Evolutionary conservation across 2,888 invertebrate genomes (phyloP).

Genomic region (Drosophila diplacantha): DNA sequence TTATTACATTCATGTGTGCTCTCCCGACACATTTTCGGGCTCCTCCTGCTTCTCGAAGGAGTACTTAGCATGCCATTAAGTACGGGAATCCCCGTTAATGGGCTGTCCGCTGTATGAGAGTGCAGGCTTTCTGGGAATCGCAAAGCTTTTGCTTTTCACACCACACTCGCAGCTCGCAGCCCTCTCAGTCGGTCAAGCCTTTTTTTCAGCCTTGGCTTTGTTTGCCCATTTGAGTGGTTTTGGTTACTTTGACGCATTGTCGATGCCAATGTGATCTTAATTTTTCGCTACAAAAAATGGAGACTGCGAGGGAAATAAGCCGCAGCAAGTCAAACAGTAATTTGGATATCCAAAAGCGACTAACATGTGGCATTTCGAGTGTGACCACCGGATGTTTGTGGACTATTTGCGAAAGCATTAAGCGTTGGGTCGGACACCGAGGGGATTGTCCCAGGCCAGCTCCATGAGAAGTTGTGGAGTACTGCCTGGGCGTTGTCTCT

Average conservation of each 20-base stretch:
- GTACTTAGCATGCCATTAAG: slow-evolving; percentile 48
- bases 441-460: slow-evolving; percentile 15
- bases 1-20: too few species aligned
- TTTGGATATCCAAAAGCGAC: slow-evolving; percentile 64
- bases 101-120: slow-evolving; percentile 45
- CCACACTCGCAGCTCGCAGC: slow-evolving; percentile 15
- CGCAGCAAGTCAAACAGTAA: slow-evolving; percentile 23
- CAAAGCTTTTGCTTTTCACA: slow-evolving; percentile 57
- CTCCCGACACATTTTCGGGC: neutral
- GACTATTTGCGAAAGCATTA: slow-evolving; percentile 71
- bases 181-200: slow-evolving; percentile 53
- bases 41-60: neutral
- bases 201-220: slow-evolving; percentile 40
- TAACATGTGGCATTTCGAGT: slow-evolving; percentile 60
- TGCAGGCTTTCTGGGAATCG: slow-evolving; percentile 55
- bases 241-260: slow-evolving; percentile 60
- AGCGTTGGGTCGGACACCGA: neutral
- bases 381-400: slow-evolving; percentile 62
- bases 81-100: slow-evolving; percentile 54
- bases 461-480: slow-evolving; percentile 38
- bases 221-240: slow-evolving; percentile 65
- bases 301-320: slow-evolving; percentile 18
- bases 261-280: slow-evolving; percentile 49
- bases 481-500: slow-evolving; percentile 22
- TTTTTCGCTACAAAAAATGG: slow-evolving; percentile 39